Evolutionary conservation across 1,140 invertebrate species (phyloP).

Genomic region (Drosophila willistoni): DNA sequence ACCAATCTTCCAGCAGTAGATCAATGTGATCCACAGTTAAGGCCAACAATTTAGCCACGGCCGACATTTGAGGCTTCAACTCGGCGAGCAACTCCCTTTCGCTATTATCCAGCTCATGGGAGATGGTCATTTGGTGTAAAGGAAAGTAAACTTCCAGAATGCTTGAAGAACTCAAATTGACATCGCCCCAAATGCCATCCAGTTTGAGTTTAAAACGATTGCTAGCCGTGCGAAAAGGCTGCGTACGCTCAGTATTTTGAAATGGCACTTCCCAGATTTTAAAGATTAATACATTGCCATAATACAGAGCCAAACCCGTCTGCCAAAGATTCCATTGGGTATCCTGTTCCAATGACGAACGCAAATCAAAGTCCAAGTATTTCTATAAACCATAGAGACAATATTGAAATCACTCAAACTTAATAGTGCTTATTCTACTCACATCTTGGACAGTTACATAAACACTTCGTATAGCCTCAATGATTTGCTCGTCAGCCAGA

Average conservation of each 20-base stretch:
- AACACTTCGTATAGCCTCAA: conserved; percentile 88
- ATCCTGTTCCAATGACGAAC: conserved; percentile 69
- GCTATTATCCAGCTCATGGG: conserved; percentile 53
- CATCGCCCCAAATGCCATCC: conserved; percentile 92
- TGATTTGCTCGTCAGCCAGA: conserved; percentile 93
- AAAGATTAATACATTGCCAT: conserved; percentile 91
- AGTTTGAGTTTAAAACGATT: conserved; percentile 89
- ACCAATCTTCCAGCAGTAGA: conserved; percentile 98
- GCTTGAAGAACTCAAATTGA: conserved; percentile 91
- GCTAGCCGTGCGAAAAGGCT: conserved; percentile 82
- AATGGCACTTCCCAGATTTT: conserved; percentile 92
- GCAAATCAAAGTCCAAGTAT: conserved; percentile 73
- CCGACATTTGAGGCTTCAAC: conserved; percentile 89
- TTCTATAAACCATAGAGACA: conserved; percentile 43
- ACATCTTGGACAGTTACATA: conserved; percentile 67
- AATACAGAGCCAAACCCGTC: conserved; percentile 94
- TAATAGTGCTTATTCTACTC: conserved; percentile 13
- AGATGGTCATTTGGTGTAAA: conserved; percentile 66
- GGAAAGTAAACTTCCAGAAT: conserved; percentile 96
- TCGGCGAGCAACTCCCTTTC: conserved; percentile 61
- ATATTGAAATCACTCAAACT: not conserved
- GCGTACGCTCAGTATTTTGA: conserved; percentile 85
- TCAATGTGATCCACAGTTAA: conserved; percentile 98
- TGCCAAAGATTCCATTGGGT: conserved; percentile 97
- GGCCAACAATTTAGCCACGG: conserved; percentile 93